phyloP scores from a whole-genome alignment of 2,797 vertebrate species.

The Sparus aurata region DNA sequence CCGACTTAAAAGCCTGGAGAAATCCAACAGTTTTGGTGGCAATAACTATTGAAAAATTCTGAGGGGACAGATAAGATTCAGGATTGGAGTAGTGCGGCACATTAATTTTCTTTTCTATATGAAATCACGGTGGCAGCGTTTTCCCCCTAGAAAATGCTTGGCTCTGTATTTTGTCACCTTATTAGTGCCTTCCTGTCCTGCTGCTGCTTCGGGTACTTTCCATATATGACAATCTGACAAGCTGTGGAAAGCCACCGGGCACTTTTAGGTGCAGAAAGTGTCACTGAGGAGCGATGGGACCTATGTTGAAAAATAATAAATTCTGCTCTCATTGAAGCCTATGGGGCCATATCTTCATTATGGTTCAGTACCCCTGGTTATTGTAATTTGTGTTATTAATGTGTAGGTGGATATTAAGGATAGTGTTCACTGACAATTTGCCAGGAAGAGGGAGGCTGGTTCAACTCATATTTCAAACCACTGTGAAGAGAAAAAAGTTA shows the following conservation, averaged over 20 bases:
- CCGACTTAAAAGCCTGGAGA: conserved; percentile 57
- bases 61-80: conserved; percentile 74
- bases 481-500: conserved; percentile 25
- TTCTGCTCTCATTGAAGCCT: conserved; percentile 43
- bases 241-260: conserved; percentile 66
- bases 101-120: conserved; percentile 76
- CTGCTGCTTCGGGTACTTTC: conserved; percentile 62
- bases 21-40: conserved; percentile 68
- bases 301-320: conserved; percentile 59
- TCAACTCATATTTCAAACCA: conserved; percentile 40
- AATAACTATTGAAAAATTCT: conserved; percentile 69
- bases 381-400: conserved; percentile 66
- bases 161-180: conserved; percentile 80
- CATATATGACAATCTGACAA: conserved; percentile 76
- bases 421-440: conserved; percentile 34
- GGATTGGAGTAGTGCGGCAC: conserved; percentile 57
- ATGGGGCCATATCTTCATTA: conserved; percentile 51
- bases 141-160: conserved; percentile 75
- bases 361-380: conserved; percentile 54
- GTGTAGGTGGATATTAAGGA: conserved; percentile 55
- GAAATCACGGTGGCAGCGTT: conserved; percentile 73
- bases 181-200: conserved; percentile 80
- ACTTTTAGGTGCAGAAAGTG: conserved; percentile 65
- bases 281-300: conserved; percentile 63
- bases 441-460: conserved; percentile 23